phyloP scores from a whole-genome alignment of 2,888 invertebrate species.

The Eurois occulta region DNA sequence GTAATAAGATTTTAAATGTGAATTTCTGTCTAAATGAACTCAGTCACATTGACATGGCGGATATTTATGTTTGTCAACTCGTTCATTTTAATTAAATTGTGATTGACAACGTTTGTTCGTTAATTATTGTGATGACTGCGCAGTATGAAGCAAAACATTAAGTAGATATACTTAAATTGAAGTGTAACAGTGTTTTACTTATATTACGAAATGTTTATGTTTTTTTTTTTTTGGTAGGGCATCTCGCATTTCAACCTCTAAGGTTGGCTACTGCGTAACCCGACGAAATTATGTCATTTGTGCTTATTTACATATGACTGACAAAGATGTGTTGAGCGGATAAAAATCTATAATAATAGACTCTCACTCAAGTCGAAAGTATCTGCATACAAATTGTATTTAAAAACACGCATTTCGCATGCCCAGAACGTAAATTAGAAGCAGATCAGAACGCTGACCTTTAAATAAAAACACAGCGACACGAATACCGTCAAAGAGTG shows the following conservation, averaged over 20 bases:
- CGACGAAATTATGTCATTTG: not conserved
- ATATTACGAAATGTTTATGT: too few species aligned
- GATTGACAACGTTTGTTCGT: constrained; percentile 63
- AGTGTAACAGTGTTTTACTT: not conserved
- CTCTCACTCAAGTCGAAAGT: not conserved
- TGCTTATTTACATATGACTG: not conserved
- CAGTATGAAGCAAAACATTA: not conserved
- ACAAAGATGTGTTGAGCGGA: not conserved
- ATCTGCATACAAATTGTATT: constrained; percentile 1
- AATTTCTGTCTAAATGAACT: constrained; percentile 82
- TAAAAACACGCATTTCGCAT: constrained; percentile 1
- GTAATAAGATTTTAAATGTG: constrained; percentile 87
- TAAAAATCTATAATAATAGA: not conserved
- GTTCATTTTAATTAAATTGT: constrained; percentile 66
- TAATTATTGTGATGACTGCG: constrained; percentile 36
- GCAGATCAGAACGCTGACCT: constrained; percentile 26
- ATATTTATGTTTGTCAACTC: constrained; percentile 68
- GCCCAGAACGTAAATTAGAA: constrained; percentile 15
- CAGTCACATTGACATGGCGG: constrained; percentile 70
- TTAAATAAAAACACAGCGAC: constrained; percentile 31
- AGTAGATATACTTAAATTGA: constrained; percentile 7
- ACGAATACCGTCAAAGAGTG: constrained; percentile 45
- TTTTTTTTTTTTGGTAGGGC: too few species aligned
- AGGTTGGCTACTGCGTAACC: too few species aligned
- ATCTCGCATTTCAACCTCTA: too few species aligned